Conservation (phyloP, 2,888 invertebrate genomes). For the Thera obeliscata region DNA sequence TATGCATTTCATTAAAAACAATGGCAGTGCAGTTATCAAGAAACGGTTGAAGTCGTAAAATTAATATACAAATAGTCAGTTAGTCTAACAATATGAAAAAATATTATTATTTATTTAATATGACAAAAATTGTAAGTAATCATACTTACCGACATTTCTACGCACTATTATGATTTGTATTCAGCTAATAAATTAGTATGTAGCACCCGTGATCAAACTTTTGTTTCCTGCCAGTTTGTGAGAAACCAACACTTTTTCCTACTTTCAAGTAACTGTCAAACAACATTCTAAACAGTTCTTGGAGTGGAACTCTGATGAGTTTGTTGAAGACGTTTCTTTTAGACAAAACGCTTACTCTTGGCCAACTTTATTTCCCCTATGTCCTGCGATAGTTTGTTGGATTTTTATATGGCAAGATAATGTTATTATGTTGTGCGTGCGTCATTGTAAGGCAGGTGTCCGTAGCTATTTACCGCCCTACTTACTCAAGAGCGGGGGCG, state of each 20-base stretch:
- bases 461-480: constrained; percentile 77
- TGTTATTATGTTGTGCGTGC: constrained; percentile 57
- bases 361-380: neutral
- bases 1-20: too few species aligned
- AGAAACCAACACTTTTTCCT: neutral
- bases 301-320: neutral
- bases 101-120: too few species aligned
- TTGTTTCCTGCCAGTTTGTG: neutral
- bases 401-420: constrained; percentile 31
- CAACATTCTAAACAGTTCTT: neutral
- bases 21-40: too few species aligned
- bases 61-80: too few species aligned
- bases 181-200: neutral
- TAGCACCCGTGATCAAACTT: neutral
- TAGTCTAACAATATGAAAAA: too few species aligned
- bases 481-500: constrained; percentile 71
- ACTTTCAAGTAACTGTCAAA: too few species aligned
- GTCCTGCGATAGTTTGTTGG: constrained; percentile 2
- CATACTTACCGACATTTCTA: neutral
- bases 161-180: neutral
- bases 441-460: constrained; percentile 71
- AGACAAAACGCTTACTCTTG: neutral
- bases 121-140: neutral
- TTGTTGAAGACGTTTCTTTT: neutral
- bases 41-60: too few species aligned